These are phyloP conservation scores for Brenthis daphne DNA, from an alignment of 2,888 invertebrate species.

Conservation along the genomic window DNA sequence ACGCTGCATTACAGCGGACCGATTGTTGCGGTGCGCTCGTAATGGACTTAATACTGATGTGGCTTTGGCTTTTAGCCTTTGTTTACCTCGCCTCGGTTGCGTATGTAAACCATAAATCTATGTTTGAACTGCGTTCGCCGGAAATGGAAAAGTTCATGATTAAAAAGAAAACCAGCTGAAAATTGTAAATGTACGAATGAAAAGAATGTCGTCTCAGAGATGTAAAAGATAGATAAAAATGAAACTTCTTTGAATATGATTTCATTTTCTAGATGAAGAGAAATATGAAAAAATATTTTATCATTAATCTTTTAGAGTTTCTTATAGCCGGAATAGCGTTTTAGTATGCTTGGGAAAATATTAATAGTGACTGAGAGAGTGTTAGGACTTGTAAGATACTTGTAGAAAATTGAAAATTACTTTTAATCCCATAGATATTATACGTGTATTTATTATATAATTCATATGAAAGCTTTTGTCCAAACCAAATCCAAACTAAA, in stretches of 20 bases:
- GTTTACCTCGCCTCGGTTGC: slow-evolving; percentile 64
- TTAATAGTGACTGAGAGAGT: too few species aligned
- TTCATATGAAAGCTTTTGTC: too few species aligned
- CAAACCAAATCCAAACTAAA: too few species aligned
- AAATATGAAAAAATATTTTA: too few species aligned
- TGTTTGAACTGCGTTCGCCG: slow-evolving; percentile 24
- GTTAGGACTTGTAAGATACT: too few species aligned
- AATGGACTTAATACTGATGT: slow-evolving; percentile 79
- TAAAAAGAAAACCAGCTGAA: not conserved
- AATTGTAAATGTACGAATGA: slow-evolving; percentile 4
- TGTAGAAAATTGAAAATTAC: too few species aligned
- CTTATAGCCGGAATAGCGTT: too few species aligned
- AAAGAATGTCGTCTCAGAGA: slow-evolving; percentile 1
- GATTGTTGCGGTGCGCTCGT: slow-evolving; percentile 68
- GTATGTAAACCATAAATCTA: slow-evolving; percentile 43
- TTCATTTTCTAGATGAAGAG: not conserved
- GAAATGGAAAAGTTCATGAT: not conserved
- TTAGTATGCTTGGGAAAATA: too few species aligned
- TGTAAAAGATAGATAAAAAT: slow-evolving; percentile 5
- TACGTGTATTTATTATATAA: too few species aligned
- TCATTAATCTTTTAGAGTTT: too few species aligned
- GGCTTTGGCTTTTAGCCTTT: slow-evolving; percentile 79
- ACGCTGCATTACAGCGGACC: slow-evolving; percentile 63
- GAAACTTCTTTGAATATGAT: not conserved
- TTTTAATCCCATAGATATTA: too few species aligned